A percentile compares a stretch with the other conserved stretches of the same genome.
Evolutionary conservation across 2,113 vertebrate genomes (phyloP).

Genomic region (Tichodroma muraria): DNA sequence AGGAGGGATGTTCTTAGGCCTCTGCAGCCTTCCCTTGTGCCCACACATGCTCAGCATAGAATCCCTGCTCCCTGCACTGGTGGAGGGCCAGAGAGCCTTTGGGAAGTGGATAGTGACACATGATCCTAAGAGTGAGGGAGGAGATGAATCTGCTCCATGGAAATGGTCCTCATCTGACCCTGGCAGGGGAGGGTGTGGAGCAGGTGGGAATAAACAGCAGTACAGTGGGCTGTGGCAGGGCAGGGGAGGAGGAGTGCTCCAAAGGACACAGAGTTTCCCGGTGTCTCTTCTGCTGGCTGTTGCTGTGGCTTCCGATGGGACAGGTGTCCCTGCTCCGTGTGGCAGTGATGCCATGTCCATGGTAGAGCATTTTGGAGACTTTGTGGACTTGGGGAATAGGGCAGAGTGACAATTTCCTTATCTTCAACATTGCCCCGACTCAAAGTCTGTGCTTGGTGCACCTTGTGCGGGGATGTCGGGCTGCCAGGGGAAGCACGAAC

Average conservation of each 20-base stretch:
- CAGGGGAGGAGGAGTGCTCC: neutral
- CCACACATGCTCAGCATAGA: neutral
- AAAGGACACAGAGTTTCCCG: neutral
- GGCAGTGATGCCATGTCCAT: fast-evolving
- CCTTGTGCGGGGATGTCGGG: fast-evolving
- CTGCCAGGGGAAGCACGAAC: neutral
- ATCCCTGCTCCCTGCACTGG: neutral
- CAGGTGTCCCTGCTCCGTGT: fast-evolving
- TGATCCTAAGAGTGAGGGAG: neutral
- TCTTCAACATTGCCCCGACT: neutral
- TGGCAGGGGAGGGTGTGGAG: neutral
- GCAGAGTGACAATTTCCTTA: neutral
- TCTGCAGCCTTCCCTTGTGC: neutral
- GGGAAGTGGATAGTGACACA: neutral
- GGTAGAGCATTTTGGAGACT: neutral
- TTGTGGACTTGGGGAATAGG: neutral
- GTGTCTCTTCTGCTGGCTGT: fast-evolving
- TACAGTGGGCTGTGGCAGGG: fast-evolving
- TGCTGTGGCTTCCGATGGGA: fast-evolving
- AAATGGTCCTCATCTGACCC: neutral
- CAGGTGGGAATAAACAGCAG: neutral
- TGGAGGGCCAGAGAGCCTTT: neutral
- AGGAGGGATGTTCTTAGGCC: neutral
- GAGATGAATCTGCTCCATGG: neutral
- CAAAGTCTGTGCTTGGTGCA: neutral